phyloP scores from a whole-genome alignment of 37 sponge, comb jelly and placozoan genomes.

The Oscarella lobularis region DNA sequence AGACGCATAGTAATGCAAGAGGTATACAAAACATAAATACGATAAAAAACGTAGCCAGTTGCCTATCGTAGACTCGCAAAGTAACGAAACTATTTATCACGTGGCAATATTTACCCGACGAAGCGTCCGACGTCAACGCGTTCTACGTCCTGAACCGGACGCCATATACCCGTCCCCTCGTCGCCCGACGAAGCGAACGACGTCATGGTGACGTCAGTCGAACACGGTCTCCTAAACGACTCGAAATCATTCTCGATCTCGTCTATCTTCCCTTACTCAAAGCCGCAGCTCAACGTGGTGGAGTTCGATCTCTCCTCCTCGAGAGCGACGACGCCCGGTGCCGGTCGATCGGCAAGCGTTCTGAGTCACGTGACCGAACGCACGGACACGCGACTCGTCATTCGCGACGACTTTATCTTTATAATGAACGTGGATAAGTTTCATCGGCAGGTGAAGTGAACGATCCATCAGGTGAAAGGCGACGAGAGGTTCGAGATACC shows the following conservation, averaged over 20 bases:
- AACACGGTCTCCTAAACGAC: slow-evolving; percentile 39
- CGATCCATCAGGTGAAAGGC: slow-evolving; percentile 90
- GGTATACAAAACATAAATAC: too few species aligned
- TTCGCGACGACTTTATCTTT: slow-evolving; percentile 87
- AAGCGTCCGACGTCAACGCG: slow-evolving; percentile 16
- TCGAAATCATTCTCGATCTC: slow-evolving; percentile 19
- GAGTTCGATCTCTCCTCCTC: too few species aligned
- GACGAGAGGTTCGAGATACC: slow-evolving; percentile 89
- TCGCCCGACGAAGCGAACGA: slow-evolving; percentile 38
- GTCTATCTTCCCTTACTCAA: slow-evolving; percentile 15
- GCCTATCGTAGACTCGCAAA: not conserved
- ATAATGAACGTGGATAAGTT: slow-evolving; percentile 94
- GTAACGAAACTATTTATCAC: slow-evolving; percentile 24
- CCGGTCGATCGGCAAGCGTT: too few species aligned
- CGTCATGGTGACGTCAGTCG: slow-evolving; percentile 53
- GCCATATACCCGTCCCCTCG: slow-evolving; percentile 48
- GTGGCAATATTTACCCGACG: slow-evolving; percentile 69
- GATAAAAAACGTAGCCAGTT: too few species aligned
- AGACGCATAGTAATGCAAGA: too few species aligned
- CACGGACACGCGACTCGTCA: too few species aligned
- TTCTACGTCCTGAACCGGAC: slow-evolving; percentile 69
- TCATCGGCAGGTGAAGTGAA: slow-evolving; percentile 12
- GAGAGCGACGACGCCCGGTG: too few species aligned
- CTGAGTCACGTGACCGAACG: too few species aligned
- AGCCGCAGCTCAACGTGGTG: slow-evolving; percentile 15